Conservation (phyloP, 1,140 invertebrate genomes). For the Paracyclopina nana region DNA sequence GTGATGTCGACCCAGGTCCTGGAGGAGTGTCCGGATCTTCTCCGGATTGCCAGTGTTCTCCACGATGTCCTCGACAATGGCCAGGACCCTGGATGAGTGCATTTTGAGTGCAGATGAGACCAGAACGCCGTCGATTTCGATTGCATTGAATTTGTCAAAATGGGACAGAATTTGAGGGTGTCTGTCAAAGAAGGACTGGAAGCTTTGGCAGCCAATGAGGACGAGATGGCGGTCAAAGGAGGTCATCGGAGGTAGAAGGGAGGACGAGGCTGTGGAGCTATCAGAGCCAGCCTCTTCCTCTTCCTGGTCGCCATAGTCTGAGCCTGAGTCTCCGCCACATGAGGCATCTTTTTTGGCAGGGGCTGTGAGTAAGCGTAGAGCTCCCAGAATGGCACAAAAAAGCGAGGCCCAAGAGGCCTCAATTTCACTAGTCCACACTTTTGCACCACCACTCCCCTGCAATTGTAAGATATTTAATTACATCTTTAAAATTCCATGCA, state of each 20-base stretch:
- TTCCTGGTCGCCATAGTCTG: neutral
- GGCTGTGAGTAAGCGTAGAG: neutral
- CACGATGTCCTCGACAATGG: neutral
- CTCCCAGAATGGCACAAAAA: neutral
- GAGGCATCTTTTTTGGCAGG: no score
- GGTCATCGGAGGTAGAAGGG: neutral
- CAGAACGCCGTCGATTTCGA: neutral
- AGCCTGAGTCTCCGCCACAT: neutral
- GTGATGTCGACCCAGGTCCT: neutral
- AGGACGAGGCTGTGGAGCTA: neutral
- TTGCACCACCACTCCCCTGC: no score
- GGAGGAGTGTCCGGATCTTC: neutral
- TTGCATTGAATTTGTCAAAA: neutral
- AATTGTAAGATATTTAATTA: no score
- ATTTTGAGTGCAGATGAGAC: neutral
- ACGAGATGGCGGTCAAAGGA: neutral
- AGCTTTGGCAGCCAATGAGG: neutral
- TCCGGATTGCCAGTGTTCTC: neutral
- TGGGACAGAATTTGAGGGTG: neutral
- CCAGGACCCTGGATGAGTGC: neutral
- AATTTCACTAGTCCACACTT: neutral
- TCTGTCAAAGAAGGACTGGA: neutral
- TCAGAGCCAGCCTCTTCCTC: neutral
- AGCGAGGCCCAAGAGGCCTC: neutral
- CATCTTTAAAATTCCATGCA: no score